Evolutionary conservation across 2,113 vertebrate species (phyloP), one percentile per base, ranked within the genome.

Genomic region (Burhinus bistriatus): DNA sequence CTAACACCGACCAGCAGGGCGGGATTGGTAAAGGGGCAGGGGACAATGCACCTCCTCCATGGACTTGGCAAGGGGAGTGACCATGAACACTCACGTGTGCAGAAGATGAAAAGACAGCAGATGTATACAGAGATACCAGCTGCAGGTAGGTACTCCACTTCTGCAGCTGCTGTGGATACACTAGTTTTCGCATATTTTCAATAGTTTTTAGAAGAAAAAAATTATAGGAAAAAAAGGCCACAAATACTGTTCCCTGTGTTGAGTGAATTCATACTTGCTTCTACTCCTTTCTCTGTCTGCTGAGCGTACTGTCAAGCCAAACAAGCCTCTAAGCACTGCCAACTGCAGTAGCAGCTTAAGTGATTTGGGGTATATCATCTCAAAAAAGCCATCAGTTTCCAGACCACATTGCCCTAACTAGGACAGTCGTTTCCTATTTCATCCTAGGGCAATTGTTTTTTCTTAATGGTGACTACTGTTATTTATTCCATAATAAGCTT

Each of bases 11-110:
- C 6, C 52, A 30, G 8, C 10, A 64, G 21, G n/a, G 7, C 0
- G 3, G 30, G 42, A n/a, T 0, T 23, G 29, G 62, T 19, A 76
- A 40, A 7, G 15, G 49, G 15, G 13, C 23, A 61, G 5, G 34
- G 36, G 27, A 26, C 47, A 93, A 34, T 11, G 29, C 19, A 34
- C 6, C 40, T 78, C 21, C 20, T 66, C 44, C 54, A 12, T 4
- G 30, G 57, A 18, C n/a, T 72, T 32, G 57, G 18, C 26, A 25
- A 6, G 5, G 47, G 47, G 32, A 85, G 16, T 3, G 6, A 59
- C 6, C 12, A 2, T 38, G 36, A 62, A 18, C 27, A 38, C 26
- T 30, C 14, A 34, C 0, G 0, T 5, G 2, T 6, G 36, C 11
- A 68, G 52, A 68, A 55, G 26, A 34, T 27, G 11, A 38, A 23